A percentile compares a stretch with the other conserved stretches of the same genome.
phyloP scores from a whole-genome alignment of 1,140 invertebrate genomes.

The Galleria mellonella region DNA sequence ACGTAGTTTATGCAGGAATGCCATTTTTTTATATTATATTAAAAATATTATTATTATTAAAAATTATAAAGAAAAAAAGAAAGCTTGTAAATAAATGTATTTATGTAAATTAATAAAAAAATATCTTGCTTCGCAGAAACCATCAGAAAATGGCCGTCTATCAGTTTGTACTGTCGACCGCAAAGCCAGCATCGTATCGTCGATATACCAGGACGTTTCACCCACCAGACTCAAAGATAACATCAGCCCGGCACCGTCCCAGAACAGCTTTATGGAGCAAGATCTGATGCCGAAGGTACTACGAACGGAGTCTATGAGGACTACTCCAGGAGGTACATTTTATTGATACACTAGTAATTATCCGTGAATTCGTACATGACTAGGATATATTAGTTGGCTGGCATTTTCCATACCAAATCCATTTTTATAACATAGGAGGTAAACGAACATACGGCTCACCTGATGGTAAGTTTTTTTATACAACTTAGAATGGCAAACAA shows the following conservation, averaged over 20 bases:
- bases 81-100: too few relatives aligned
- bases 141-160: conserved; percentile 58
- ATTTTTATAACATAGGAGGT: too few relatives aligned
- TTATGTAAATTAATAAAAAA: background rate
- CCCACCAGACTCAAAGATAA: conserved; percentile 64
- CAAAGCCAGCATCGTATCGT: conserved; percentile 58
- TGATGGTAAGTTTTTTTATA: too few relatives aligned
- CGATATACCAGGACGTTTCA: conserved; percentile 61
- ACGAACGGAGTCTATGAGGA: conserved; percentile 45
- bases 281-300: conserved; percentile 24
- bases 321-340: conserved; percentile 33
- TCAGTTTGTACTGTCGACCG: conserved; percentile 66
- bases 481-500: too few relatives aligned
- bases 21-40: too few relatives aligned
- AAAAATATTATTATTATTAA: too few relatives aligned
- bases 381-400: background rate
- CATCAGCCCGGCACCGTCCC: conserved; percentile 62
- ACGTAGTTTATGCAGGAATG: too few relatives aligned
- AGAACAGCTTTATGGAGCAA: conserved; percentile 58
- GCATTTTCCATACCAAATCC: background rate
- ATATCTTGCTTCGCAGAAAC: conserved; percentile 40
- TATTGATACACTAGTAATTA: too few relatives aligned
- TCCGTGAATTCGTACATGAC: background rate
- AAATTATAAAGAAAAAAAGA: background rate
- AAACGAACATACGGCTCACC: too few relatives aligned